Evolutionary conservation across 2,113 vertebrate genomes (phyloP), one percentile per base, ranked within the genome.

Genomic region (Abramis brama): DNA sequence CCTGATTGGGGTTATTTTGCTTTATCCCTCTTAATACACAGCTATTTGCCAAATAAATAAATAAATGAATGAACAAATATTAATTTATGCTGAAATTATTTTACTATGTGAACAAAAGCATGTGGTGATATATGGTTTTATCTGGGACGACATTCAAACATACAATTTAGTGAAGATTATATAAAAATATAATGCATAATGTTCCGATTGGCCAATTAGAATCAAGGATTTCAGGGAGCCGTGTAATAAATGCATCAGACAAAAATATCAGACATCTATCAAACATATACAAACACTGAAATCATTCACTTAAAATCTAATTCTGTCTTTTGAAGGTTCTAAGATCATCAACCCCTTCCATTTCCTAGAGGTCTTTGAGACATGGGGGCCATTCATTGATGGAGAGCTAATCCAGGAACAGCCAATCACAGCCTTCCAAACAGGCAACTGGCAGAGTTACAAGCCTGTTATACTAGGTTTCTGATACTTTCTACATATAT

Each of bases 281-380:
- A 66, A 3, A 68, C 30, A 11, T 71, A 4, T 13, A 36, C 4
- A 79, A 55, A 33, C 27, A 6, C 19, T 79, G 77, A 36, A 79
- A 9, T 39, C 21, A 50, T 45, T 57, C 55, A 23, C 3, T 1
- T 50, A 10, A 30, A 19, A 62, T 30, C 30, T 59, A 36, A 70
- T 13, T 62, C 1, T 66, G n/a, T 33, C 7, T 77, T 84, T 83
- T 89, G 71, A 85, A 95, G 95, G 93, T 84, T 92, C 93, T n/a
- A 94, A 91, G 82, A 78, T 94, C 15, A 88, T 95, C 71, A 95
- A 95, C 85, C 94, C 94, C 0, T 95, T 95, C 84, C 88, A 91
- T 76, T 95, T 95, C 86, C 91, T 95, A 88, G 94, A 96, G 88
- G 87, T 92, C 12, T 96, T 95, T 88, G 93, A 96, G 89, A 94